A percentile compares a stretch with the other conserved stretches of the same genome.
These are phyloP conservation scores for Calephelis perditalis DNA, from an alignment of 2,888 invertebrate species.

Conservation along the genomic window DNA sequence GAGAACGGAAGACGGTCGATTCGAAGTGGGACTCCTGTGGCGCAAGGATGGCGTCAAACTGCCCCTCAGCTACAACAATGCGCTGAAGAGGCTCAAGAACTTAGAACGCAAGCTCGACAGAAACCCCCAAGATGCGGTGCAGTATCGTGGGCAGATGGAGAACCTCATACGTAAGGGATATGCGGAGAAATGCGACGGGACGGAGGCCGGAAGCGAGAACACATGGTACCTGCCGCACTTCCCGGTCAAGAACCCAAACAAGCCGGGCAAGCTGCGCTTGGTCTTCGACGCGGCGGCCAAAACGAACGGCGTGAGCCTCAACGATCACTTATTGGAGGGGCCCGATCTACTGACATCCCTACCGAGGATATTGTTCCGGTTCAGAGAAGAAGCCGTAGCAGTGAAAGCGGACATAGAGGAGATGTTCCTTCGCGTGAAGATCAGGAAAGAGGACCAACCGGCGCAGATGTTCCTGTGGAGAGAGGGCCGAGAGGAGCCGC, in stretches of 20 bases:
- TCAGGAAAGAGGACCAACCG: not conserved
- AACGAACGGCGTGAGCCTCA: not conserved
- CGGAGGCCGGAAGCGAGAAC: not conserved
- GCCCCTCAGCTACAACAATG: too few species aligned
- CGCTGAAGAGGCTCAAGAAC: too few species aligned
- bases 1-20: too few species aligned
- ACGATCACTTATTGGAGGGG: not conserved
- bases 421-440: not conserved
- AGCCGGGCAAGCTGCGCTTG: not conserved
- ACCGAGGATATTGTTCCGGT: not conserved
- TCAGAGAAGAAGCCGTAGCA: not conserved
- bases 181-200: slow-evolving; percentile 6
- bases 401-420: not conserved
- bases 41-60: too few species aligned
- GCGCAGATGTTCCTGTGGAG: slow-evolving; percentile 18
- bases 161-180: not conserved
- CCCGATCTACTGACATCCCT: not conserved
- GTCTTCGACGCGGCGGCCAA: not conserved
- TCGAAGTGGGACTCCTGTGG: too few species aligned
- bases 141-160: not conserved
- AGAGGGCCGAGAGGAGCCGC: not conserved
- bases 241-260: not conserved
- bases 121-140: not conserved
- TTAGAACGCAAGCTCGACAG: too few species aligned
- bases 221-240: slow-evolving; percentile 5